Conservation (phyloP, 2,113 vertebrate genomes). For the Stomatorhinus ivindoensis region DNA sequence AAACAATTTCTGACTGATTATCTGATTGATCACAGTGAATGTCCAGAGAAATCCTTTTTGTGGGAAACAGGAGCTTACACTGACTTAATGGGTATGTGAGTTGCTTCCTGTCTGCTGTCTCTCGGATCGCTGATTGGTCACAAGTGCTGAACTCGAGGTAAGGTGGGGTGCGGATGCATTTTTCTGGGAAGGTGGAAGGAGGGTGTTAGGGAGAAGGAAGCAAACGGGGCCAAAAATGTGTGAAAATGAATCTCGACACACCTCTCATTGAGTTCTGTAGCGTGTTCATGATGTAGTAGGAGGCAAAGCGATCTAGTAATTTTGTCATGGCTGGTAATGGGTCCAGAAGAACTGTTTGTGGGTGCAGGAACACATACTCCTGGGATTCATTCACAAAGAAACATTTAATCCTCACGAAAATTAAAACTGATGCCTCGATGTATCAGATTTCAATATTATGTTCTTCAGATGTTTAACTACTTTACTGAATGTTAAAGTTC, state of each 20-base stretch:
- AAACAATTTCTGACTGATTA: neutral
- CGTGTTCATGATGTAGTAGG: conserved; percentile 56
- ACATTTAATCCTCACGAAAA: neutral
- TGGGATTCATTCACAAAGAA: conserved; percentile 28
- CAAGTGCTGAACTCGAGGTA: conserved; percentile 52
- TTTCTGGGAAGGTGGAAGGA: conserved; percentile 36
- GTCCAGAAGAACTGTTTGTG: conserved; percentile 55
- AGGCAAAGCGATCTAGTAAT: conserved; percentile 59
- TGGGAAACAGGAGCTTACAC: conserved; percentile 24
- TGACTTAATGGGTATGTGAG: conserved; percentile 58
- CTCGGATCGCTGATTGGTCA: conserved; percentile 40
- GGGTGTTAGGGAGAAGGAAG: neutral
- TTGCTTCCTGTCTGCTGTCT: conserved; percentile 34
- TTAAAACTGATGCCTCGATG: neutral
- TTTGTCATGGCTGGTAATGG: conserved; percentile 55
- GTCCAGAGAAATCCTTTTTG: neutral
- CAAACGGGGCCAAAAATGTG: neutral
- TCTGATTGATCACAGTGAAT: neutral
- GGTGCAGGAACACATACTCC: conserved; percentile 53
- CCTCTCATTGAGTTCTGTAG: conserved; percentile 52
- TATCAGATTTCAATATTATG: neutral
- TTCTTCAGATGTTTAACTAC: neutral
- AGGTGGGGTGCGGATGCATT: conserved; percentile 53
- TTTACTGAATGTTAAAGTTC: neutral
- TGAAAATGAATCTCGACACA: conserved; percentile 17